Evolutionary conservation across 2,113 vertebrate genomes (phyloP).

Genomic region (Ptilonorhynchus violaceus): DNA sequence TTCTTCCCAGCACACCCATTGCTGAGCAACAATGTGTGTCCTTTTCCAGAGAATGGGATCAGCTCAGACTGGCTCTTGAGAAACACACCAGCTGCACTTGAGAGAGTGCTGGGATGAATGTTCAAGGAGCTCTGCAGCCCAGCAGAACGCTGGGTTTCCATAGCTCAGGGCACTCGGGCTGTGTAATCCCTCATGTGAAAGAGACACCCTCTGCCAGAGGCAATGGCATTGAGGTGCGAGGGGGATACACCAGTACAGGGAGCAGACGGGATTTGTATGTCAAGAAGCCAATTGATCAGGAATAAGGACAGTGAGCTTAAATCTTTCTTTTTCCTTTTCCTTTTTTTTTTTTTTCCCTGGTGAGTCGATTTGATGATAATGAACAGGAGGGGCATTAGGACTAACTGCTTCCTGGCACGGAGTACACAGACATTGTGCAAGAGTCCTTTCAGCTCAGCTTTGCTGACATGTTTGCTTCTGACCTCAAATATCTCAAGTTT

Average conservation of each 20-base stretch:
- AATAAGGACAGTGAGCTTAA: not conserved
- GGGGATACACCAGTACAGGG: not conserved
- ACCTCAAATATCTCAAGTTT: constrained; percentile 51
- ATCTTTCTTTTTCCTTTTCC: not conserved
- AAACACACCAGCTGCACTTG: constrained; percentile 45
- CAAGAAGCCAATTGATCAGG: not conserved
- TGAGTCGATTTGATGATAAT: constrained; percentile 26
- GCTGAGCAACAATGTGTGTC: constrained; percentile 51
- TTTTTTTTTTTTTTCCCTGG: not conserved
- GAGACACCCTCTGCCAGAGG: constrained; percentile 36
- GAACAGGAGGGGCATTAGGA: constrained; percentile 9
- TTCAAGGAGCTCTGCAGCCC: not conserved
- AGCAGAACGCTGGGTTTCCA: not conserved
- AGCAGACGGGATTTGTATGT: not conserved
- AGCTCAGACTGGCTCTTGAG: constrained; percentile 37
- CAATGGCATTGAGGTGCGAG: not conserved
- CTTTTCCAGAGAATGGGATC: constrained; percentile 47
- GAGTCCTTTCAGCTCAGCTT: constrained; percentile 30
- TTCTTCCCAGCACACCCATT: constrained; percentile 43
- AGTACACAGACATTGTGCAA: constrained; percentile 41
- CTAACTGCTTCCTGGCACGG: constrained; percentile 20
- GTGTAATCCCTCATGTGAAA: not conserved
- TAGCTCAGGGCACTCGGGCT: constrained; percentile 17
- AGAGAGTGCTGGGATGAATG: not conserved
- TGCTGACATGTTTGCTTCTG: constrained; percentile 32